These are phyloP conservation scores for Anarrhichthys ocellatus DNA, from an alignment of 2,113 vertebrate species.

Conservation along the genomic window DNA sequence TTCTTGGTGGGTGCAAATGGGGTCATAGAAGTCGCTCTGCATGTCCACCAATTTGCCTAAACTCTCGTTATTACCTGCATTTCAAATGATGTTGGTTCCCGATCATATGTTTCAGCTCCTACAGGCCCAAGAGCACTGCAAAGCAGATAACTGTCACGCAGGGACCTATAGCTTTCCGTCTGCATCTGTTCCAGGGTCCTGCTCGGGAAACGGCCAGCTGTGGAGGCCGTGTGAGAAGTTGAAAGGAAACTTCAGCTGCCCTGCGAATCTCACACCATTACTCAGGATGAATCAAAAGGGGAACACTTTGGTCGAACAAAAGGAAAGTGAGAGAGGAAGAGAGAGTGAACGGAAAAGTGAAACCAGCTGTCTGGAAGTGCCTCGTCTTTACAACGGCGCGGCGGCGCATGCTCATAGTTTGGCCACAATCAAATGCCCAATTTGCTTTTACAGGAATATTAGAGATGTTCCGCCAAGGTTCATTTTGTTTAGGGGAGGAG, in stretches of 20 bases:
- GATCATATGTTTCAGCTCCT: not conserved
- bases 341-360: constrained; percentile 84
- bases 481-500: constrained; percentile 11
- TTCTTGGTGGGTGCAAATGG: not conserved
- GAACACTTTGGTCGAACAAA: constrained; percentile 85
- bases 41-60: not conserved
- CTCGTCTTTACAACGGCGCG: constrained; percentile 77
- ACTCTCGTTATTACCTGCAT: not conserved
- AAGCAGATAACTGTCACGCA: constrained; percentile 44
- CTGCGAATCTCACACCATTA: constrained; percentile 87
- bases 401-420: constrained; percentile 60
- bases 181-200: constrained; percentile 63
- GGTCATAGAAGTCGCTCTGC: not conserved
- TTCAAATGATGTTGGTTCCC: not conserved
- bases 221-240: constrained; percentile 70
- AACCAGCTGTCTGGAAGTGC: constrained; percentile 88
- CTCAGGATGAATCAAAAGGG: constrained; percentile 90
- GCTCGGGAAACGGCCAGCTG: constrained; percentile 66
- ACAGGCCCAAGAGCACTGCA: not conserved
- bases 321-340: constrained; percentile 65
- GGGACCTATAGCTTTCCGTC: constrained; percentile 38
- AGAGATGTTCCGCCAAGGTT: constrained; percentile 67
- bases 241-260: constrained; percentile 77
- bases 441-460: constrained; percentile 81
- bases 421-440: constrained; percentile 78